phyloP scores from a whole-genome alignment of 2,113 vertebrate species.

The Phalacrocorax aristotelis region DNA sequence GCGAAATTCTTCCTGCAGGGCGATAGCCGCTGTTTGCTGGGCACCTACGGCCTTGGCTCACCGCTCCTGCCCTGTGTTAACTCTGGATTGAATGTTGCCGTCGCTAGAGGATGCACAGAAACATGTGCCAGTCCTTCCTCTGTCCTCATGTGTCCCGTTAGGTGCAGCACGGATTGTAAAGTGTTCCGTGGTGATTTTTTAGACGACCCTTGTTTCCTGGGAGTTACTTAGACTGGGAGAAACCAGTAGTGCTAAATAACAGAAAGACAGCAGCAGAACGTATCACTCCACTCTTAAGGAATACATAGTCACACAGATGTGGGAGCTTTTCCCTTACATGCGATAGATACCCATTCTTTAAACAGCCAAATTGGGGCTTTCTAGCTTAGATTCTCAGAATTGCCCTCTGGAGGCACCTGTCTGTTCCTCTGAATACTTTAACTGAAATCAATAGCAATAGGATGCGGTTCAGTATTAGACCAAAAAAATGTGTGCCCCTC shows the following conservation, averaged over 20 bases:
- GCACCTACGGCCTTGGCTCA: no score
- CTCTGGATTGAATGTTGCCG: accelerated
- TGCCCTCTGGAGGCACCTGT: not conserved
- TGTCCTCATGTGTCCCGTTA: not conserved
- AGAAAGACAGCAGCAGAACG: not conserved
- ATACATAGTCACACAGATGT: not conserved
- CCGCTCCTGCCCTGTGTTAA: no score
- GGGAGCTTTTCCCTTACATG: not conserved
- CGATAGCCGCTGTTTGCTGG: accelerated
- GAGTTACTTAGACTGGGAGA: not conserved
- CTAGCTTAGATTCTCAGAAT: not conserved
- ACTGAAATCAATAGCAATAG: not conserved
- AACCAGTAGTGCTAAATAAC: not conserved
- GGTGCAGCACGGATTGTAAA: accelerated
- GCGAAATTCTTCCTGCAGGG: not conserved
- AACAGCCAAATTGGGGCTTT: not conserved
- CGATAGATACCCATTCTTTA: not conserved
- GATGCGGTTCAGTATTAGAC: not conserved
- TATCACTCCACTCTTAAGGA: not conserved
- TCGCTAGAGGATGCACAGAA: not conserved
- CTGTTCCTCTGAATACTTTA: not conserved
- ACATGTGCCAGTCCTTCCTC: accelerated
- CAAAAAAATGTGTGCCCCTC: not conserved
- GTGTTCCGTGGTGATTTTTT: not conserved
- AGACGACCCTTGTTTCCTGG: not conserved